Conservation (phyloP, 2,888 invertebrate genomes). For the Myopa testacea region DNA sequence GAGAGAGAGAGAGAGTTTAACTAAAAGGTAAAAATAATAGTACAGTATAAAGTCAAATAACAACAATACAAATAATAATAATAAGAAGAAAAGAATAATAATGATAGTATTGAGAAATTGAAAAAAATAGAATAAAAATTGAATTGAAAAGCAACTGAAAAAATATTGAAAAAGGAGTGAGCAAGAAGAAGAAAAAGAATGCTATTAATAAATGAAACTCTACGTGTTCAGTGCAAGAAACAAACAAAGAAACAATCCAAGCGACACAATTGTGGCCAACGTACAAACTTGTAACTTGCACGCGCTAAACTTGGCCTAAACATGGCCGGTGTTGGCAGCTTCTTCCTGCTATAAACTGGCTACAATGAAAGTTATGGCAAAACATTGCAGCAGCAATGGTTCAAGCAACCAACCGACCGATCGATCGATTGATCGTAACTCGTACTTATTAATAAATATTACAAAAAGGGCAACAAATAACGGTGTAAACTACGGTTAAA, state of each 20-base stretch:
- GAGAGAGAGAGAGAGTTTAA: background rate
- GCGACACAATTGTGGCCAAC: conserved; percentile 5
- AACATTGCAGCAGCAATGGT: conserved; percentile 8
- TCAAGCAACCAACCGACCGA: background rate
- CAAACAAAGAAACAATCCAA: conserved; percentile 4
- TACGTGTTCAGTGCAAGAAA: background rate
- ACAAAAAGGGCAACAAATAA: conserved; percentile 17
- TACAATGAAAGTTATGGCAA: conserved; percentile 56
- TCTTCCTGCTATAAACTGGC: conserved; percentile 29
- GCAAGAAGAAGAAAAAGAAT: conserved; percentile 34
- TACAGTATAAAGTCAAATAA: background rate
- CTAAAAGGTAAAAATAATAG: conserved; percentile 11
- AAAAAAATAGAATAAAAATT: conserved; percentile 35
- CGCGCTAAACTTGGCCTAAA: conserved; percentile 32
- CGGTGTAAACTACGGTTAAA: background rate
- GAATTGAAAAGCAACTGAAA: conserved; percentile 36
- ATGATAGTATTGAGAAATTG: conserved; percentile 49
- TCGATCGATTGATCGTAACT: background rate
- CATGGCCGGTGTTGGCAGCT: conserved; percentile 5
- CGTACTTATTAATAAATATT: background rate
- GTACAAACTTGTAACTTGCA: conserved; percentile 42
- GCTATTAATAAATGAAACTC: conserved; percentile 6
- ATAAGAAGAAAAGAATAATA: conserved; percentile 52
- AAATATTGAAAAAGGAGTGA: conserved; percentile 35
- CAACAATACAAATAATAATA: conserved; percentile 10